phyloP scores from a whole-genome alignment of 2,113 vertebrate genomes.

The Cryptotis parvus region DNA sequence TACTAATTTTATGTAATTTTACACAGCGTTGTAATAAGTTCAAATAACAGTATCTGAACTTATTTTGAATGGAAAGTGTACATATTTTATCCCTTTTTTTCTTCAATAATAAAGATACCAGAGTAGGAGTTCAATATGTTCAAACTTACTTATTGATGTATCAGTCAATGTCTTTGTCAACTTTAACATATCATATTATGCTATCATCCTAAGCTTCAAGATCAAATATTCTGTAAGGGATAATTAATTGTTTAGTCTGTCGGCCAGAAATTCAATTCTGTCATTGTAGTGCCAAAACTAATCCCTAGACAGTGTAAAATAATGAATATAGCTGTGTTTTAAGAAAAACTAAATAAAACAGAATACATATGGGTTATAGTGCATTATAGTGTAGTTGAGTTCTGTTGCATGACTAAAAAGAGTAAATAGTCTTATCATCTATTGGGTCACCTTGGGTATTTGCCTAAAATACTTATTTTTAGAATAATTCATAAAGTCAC shows the following conservation, averaged over 20 bases:
- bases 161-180: neutral
- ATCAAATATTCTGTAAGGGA: neutral
- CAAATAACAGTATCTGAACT: neutral
- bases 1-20: neutral
- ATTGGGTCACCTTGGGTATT: neutral
- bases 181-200: neutral
- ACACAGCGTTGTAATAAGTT: too few species aligned
- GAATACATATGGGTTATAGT: neutral
- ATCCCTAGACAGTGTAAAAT: neutral
- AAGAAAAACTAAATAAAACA: neutral
- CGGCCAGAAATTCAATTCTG: neutral
- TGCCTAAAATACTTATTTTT: neutral
- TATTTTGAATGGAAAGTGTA: neutral
- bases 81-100: neutral
- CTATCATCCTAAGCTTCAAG: neutral
- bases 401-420: neutral
- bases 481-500: neutral
- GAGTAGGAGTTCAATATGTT: neutral
- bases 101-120: neutral
- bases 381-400: neutral
- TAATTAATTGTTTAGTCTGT: neutral
- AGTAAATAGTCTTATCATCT: too few species aligned
- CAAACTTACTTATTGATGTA: neutral
- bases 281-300: neutral
- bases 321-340: neutral